Evolutionary conservation across 2,888 invertebrate species (phyloP).

Genomic region (Cryptosula pallasiana): DNA sequence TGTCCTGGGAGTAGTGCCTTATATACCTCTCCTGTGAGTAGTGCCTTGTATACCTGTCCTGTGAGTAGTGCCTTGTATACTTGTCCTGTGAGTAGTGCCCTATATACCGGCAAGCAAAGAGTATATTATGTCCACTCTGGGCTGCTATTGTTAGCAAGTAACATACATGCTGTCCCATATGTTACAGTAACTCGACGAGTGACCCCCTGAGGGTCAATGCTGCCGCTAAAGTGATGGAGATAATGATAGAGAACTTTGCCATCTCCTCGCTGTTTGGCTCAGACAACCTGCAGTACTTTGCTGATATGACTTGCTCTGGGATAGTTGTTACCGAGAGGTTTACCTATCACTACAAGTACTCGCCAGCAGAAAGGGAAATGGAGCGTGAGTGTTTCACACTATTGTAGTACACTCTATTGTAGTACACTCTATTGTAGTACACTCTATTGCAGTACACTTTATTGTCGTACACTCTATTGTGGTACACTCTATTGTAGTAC

Average conservation of each 20-base stretch:
- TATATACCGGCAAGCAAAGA: too few relatives aligned
- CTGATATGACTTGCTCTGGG: slow-evolving; percentile 46
- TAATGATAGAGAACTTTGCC: slow-evolving; percentile 94
- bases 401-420: too few relatives aligned
- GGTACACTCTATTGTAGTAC: too few relatives aligned
- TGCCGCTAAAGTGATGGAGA: slow-evolving; percentile 91
- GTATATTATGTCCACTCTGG: too few relatives aligned
- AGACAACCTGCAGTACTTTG: slow-evolving; percentile 50
- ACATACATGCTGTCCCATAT: not conserved
- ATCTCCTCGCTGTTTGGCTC: slow-evolving; percentile 85
- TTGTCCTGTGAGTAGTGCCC: too few relatives aligned
- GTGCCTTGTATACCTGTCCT: too few relatives aligned
- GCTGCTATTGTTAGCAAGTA: not conserved
- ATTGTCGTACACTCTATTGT: too few relatives aligned
- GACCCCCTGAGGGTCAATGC: slow-evolving; percentile 31
- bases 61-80: too few relatives aligned
- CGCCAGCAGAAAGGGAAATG: slow-evolving; percentile 25
- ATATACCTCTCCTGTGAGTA: too few relatives aligned
- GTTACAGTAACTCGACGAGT: slow-evolving; percentile 9
- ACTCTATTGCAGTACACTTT: too few relatives aligned
- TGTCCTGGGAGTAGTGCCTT: too few relatives aligned
- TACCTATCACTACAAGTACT: slow-evolving; percentile 45
- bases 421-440: too few relatives aligned
- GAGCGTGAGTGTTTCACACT: slow-evolving; percentile 28
- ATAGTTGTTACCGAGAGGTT: slow-evolving; percentile 48